Evolutionary conservation across 2,113 vertebrate genomes (phyloP).

Genomic region (Murina feae): DNA sequence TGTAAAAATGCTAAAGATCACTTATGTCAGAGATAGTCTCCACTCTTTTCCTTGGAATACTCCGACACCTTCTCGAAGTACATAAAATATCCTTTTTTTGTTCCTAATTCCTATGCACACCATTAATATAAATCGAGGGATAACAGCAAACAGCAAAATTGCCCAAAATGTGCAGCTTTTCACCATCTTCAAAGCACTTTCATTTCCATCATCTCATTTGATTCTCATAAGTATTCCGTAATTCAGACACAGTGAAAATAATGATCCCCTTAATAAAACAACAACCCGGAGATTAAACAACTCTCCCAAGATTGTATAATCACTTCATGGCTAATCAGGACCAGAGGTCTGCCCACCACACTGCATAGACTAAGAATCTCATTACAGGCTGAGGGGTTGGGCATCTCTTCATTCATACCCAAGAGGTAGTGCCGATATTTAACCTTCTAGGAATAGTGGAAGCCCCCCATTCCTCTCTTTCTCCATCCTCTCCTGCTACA

Average conservation of each 20-base stretch:
- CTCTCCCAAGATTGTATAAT: neutral
- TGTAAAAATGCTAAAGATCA: neutral
- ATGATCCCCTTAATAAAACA: neutral
- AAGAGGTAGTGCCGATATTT: neutral
- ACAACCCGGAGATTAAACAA: neutral
- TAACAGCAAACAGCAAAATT: neutral
- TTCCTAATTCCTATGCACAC: neutral
- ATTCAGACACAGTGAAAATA: neutral
- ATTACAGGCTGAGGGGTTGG: too few species aligned
- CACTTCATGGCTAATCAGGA: neutral
- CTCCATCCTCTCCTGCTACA: neutral
- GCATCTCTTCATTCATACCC: neutral
- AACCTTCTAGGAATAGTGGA: neutral
- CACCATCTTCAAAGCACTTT: neutral
- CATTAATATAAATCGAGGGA: neutral
- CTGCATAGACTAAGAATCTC: neutral
- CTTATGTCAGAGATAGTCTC: neutral
- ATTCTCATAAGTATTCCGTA: neutral
- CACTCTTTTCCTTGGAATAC: neutral
- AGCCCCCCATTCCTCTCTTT: neutral
- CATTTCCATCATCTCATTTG: neutral
- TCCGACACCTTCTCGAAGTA: neutral
- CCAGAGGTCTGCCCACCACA: neutral
- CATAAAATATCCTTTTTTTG: neutral
- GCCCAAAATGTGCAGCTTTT: neutral